Evolutionary conservation across 2,113 vertebrate species (phyloP).

Genomic region (Pimephales promelas): DNA sequence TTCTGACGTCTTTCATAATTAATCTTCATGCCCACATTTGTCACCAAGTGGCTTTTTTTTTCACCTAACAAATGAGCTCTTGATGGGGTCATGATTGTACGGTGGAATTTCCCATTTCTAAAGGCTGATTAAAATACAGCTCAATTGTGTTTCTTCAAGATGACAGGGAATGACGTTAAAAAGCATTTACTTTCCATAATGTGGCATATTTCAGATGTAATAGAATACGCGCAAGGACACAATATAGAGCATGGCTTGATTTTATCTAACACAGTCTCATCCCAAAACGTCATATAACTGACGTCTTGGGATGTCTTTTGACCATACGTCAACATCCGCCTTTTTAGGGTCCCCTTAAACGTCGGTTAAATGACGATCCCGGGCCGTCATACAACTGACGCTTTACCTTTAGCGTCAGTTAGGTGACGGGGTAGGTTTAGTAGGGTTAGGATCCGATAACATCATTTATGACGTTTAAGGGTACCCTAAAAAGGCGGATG

Average conservation of each 20-base stretch:
- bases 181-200: not conserved
- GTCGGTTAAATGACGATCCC: no score
- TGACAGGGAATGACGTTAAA: not conserved
- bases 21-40: not conserved
- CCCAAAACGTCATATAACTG: no score
- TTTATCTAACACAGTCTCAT: no score
- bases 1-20: conserved; percentile 32
- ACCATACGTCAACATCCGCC: no score
- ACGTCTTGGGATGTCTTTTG: no score
- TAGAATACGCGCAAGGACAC: not conserved
- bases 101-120: not conserved
- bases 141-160: not conserved
- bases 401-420: no score
- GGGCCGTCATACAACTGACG: no score
- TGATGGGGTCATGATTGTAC: not conserved
- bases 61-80: conserved; percentile 2
- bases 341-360: no score
- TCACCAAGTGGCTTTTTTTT: not conserved
- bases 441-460: no score
- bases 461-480: no score
- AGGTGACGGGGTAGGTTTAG: no score
- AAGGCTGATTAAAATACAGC: not conserved
- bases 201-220: not conserved
- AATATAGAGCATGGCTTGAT: not conserved
- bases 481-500: no score